Base-by-base conservation (phyloP, 2,113 vertebrate species). In the Myodes glareolus region DNA sequence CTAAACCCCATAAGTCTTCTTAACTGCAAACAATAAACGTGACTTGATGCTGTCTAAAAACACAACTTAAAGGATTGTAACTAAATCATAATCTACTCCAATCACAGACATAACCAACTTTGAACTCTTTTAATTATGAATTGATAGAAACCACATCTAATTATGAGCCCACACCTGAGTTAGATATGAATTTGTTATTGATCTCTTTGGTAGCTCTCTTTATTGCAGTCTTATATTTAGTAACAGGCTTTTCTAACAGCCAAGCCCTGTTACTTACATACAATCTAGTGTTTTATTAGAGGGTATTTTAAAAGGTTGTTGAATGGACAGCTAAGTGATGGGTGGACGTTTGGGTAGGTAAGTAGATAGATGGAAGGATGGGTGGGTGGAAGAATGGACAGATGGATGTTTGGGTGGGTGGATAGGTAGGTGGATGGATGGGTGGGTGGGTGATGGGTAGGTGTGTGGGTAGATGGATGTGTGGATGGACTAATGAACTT, bases 21-120 rank as follows among this genome's bases (percentile, higher is more conserved):
- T 84, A 92, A 42, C 45, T 92, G 39, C 55, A 78, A 50, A 92
- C 29, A 36, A 29, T 75, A 93, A 94, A 91, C 78, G 65, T 94
- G 67, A 91, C 67, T 42, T 82, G 58, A 95, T 89, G 29, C 21
- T 81, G 67, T 47, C 58, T 52, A 68, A 95, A 61, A 65, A 76
- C 42, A 86, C 7, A 81, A 50, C 21, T 45, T 88, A 52, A 93
- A 90, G 78, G 91, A 94, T 0, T n/a, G 17, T 89, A 58, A n/a
- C 47, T 94, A 91, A 85, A 80, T 87, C 90, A 29, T 36, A 85
- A 29, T 81, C 68, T 82, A 68, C 13, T 88, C 25, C 33, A 29
- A 7, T 23, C 47, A 85, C 23, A 42, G 75, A 95, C 50, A 80
- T 70, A 70, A n/a, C n/a, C 80, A n/a, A 33, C 94, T 96, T 72